Base-by-base conservation (phyloP, 2,797 vertebrate genomes). In the Odontamblyopus lacepedii region DNA sequence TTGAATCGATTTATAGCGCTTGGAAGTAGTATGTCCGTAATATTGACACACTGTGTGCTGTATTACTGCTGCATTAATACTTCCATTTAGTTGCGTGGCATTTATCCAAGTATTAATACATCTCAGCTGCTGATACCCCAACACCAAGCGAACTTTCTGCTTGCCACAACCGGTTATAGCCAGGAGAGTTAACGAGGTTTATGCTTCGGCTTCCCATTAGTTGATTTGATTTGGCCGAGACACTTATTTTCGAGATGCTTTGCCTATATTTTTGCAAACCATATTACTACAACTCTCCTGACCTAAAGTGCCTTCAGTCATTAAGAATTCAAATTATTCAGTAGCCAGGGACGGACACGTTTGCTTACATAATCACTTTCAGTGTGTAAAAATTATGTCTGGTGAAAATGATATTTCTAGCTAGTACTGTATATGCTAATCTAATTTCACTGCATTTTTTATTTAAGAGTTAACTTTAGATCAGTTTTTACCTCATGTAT, bases 121-220 rank as follows among this genome's bases (percentile, higher is more conserved):
- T 78, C 62, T 76, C 72, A 51, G 75, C 67, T 57, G 75, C 82
- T 80, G 85, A 83, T 89, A 89, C 89, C 84, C 77, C 15, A 76
- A 81, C 78, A 74, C 68, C 62, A 76, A 72, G 78, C 75, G 79
- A 92, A 93, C 92, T 92, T 93, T 91, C 89, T 85, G 85, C 85
- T 84, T 44, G 38, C 38, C 38, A 2, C 41, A 44, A 13, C 41
- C 41, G 12, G 41, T 13, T 50, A 73, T 75, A 79, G 80, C 91
- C 88, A 79, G 87, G 83, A 83, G 76, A 83, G 89, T 89, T 91
- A 88, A 88, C 85, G 75, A 77, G 80, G 88, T 85, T 78, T 74
- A 41, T 75, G 72, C 77, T 85, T 74, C 71, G 75, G 72, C 77
- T 85, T 73, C 71, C 79, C 76, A 64, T 76, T 60, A 68, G 81